These are phyloP conservation scores for Otus sunia DNA, from an alignment of 2,113 vertebrate species.

Conservation along the genomic window DNA sequence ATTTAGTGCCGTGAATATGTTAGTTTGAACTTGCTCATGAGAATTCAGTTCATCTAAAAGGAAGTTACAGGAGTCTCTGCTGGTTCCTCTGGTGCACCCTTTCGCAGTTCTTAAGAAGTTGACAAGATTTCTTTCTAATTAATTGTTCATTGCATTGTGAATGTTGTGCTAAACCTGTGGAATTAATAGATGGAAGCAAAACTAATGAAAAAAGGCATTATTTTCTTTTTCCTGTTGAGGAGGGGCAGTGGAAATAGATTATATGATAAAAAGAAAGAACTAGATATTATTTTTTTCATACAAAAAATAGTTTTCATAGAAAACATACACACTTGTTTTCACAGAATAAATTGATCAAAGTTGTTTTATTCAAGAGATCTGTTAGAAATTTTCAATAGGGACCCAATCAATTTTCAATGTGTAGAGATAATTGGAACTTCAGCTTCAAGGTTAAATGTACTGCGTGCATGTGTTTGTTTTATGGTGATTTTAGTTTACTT, in stretches of 20 bases:
- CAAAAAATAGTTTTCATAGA: background rate
- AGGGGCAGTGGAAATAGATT: background rate
- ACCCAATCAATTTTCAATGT: background rate
- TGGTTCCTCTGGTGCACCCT: background rate
- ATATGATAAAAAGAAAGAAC: background rate
- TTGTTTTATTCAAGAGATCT: background rate
- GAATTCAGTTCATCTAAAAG: background rate
- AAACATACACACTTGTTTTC: background rate
- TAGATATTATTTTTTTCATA: background rate
- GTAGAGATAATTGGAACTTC: background rate
- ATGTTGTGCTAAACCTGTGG: background rate
- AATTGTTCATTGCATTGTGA: background rate
- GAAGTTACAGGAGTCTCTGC: background rate
- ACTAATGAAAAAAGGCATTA: background rate
- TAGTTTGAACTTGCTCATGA: background rate
- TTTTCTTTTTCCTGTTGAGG: background rate
- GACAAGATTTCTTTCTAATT: background rate
- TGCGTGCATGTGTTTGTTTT: background rate
- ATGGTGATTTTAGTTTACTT: background rate
- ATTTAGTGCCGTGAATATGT: background rate
- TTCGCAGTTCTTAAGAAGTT: background rate
- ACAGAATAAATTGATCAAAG: background rate
- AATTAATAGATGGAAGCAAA: background rate
- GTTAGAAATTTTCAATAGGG: background rate
- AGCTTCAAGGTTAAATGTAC: background rate